phyloP scores from a whole-genome alignment of 1,140 invertebrate genomes.

The Diachasma alloeum region DNA sequence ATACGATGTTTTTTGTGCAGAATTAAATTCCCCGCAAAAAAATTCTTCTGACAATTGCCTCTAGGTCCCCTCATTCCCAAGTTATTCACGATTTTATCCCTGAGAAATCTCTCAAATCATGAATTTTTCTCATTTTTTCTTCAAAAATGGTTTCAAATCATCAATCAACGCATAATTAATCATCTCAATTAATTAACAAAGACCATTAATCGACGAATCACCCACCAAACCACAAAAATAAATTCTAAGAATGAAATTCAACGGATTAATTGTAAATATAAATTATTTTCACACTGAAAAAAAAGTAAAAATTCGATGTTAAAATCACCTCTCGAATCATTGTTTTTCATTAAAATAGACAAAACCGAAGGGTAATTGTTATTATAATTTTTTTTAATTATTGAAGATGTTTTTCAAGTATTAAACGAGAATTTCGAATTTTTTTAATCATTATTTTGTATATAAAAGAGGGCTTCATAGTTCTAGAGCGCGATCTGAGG shows the following conservation, averaged over 20 bases:
- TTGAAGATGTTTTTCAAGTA: not conserved
- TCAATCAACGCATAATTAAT: not conserved
- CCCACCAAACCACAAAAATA: not conserved
- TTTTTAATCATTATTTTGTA: slow-evolving; percentile 6
- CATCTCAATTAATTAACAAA: not conserved
- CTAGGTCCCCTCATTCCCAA: no score
- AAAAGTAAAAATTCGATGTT: slow-evolving; percentile 7
- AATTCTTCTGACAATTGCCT: no score
- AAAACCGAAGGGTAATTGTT: not conserved
- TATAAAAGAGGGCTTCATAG: not conserved
- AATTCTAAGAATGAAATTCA: slow-evolving; percentile 9
- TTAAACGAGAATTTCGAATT: not conserved
- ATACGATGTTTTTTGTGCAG: no score
- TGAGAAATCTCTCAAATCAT: no score
- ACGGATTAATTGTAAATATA: slow-evolving; percentile 52
- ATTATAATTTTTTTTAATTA: not conserved
- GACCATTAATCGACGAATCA: not conserved
- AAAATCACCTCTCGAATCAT: not conserved
- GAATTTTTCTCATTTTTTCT: not conserved
- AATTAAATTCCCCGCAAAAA: no score
- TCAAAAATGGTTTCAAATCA: not conserved
- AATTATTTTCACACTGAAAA: slow-evolving; percentile 57
- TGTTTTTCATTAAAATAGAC: not conserved
- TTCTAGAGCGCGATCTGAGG: not conserved
- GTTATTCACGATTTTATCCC: no score